Evolutionary conservation across 2,888 invertebrate genomes (phyloP).

Genomic region (Drosophila sordidula): DNA sequence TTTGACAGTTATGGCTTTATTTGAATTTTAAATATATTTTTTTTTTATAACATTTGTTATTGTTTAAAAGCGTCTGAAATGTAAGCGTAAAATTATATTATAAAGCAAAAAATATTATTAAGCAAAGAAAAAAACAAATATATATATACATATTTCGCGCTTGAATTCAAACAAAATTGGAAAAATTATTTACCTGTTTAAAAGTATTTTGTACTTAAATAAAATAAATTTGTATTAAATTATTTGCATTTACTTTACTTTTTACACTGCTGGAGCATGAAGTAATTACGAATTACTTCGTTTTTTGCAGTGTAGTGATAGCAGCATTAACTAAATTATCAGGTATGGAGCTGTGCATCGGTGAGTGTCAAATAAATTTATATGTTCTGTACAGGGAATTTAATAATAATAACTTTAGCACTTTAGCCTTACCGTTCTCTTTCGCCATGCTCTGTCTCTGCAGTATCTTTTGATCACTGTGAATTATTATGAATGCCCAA

Average conservation of each 20-base stretch:
- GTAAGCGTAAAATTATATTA: too few species aligned
- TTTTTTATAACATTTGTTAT: neutral
- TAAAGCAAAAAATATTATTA: too few species aligned
- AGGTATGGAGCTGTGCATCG: neutral
- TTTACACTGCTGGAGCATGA: neutral
- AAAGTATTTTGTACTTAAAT: too few species aligned
- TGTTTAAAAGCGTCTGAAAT: neutral
- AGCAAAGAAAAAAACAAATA: too few species aligned
- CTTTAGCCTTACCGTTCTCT: constrained; percentile 21
- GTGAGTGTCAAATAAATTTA: neutral
- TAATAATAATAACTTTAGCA: constrained; percentile 2
- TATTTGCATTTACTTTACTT: neutral
- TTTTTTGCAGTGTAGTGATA: neutral
- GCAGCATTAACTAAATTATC: neutral
- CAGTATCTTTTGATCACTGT: constrained; percentile 13
- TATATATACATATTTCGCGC: too few species aligned
- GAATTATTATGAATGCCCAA: constrained; percentile 47
- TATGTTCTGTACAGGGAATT: neutral
- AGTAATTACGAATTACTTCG: neutral
- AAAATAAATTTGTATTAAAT: too few species aligned
- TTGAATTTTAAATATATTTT: neutral
- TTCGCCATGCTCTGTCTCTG: constrained; percentile 18
- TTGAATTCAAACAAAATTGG: too few species aligned
- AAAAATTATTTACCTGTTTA: too few species aligned
- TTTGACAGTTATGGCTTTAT: constrained; percentile 23